A percentile compares a stretch with the other conserved stretches of the same genome.
phyloP scores from a whole-genome alignment of 2,113 vertebrate genomes.

The Pimephales promelas region DNA sequence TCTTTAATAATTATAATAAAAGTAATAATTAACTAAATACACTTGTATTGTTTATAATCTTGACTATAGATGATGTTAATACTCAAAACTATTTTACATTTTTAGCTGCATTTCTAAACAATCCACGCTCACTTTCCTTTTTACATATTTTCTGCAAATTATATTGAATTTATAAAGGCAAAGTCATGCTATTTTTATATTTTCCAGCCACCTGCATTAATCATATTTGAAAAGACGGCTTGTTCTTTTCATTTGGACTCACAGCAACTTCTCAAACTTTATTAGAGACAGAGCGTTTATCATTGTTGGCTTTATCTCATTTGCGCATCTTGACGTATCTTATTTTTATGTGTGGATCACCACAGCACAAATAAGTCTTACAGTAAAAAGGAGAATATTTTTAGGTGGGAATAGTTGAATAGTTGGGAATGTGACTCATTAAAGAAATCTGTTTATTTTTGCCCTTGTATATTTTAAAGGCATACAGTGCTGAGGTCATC shows the following conservation, averaged over 20 bases:
- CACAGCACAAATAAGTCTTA: not conserved
- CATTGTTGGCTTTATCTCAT: constrained; percentile 12
- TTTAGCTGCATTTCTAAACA: not conserved
- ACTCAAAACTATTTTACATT: not conserved
- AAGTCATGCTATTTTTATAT: not conserved
- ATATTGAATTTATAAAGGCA: not conserved
- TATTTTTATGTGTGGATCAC: not conserved
- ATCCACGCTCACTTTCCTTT: not conserved
- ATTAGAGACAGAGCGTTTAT: not conserved
- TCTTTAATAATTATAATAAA: not conserved
- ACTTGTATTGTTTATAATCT: not conserved
- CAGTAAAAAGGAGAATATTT: not conserved
- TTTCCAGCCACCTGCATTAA: constrained; percentile 8
- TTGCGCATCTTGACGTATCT: constrained; percentile 15
- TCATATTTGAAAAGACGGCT: constrained; percentile 5
- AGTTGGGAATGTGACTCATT: not conserved
- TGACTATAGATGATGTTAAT: not conserved
- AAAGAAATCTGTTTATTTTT: constrained; percentile 7
- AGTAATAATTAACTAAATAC: not conserved
- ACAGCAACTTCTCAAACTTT: not conserved
- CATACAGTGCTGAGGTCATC: constrained; percentile 11
- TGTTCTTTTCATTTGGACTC: constrained; percentile 12
- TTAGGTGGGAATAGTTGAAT: not conserved
- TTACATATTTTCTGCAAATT: not conserved
- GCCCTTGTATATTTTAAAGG: not conserved